Conservation (phyloP, 2,113 vertebrate genomes). For the Polyodon spathula region DNA sequence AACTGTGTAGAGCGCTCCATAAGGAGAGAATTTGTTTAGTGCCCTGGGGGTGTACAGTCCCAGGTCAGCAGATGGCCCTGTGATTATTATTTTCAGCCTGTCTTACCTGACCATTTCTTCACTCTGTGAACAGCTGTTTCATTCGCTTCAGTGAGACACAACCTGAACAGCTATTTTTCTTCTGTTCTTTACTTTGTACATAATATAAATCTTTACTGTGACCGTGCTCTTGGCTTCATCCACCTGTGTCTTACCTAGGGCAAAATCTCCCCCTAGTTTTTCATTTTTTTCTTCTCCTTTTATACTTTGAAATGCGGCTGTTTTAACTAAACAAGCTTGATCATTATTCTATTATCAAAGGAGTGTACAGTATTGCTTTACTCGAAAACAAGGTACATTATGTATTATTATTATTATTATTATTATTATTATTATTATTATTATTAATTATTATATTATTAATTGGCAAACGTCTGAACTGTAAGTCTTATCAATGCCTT, state of each 20-base stretch:
- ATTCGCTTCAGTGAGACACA: conserved; percentile 79
- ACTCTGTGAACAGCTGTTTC: conserved; percentile 92
- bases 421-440: neutral
- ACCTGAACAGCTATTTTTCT: conserved; percentile 79
- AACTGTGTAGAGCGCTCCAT: conserved; percentile 63
- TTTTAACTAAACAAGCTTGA: no score
- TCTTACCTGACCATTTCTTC: conserved; percentile 88
- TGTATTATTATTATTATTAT: no score
- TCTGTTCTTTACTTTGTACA: conserved; percentile 80
- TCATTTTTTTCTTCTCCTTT: conserved; percentile 23
- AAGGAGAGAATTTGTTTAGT: conserved; percentile 74
- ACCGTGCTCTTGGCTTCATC: conserved; percentile 81
- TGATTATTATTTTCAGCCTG: conserved; percentile 86
- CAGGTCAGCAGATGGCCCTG: conserved; percentile 93
- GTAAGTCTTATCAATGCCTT: no score
- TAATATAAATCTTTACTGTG: conserved; percentile 89
- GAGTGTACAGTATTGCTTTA: no score
- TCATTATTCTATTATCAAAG: no score
- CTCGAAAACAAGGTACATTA: no score
- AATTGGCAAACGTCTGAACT: no score
- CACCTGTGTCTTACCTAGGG: conserved; percentile 90
- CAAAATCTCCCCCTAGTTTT: conserved; percentile 60
- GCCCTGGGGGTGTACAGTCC: conserved; percentile 76
- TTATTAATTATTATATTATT: neutral
- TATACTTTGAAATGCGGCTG: conserved; percentile 24